Conservation (phyloP, 2,888 invertebrate genomes). For the Melitaea athalia region DNA sequence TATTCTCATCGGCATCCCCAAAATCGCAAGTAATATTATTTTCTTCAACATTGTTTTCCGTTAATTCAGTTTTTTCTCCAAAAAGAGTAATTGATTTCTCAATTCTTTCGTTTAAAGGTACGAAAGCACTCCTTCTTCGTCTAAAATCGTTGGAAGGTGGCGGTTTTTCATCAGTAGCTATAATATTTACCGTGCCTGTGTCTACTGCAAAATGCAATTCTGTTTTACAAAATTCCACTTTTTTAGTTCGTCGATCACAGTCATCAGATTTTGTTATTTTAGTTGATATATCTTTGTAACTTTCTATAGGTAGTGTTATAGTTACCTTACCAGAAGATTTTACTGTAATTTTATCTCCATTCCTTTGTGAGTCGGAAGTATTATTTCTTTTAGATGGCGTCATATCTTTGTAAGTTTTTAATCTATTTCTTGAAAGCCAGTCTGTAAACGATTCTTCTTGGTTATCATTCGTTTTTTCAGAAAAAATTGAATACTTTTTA, state of each 20-base stretch:
- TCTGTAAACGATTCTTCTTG: slow-evolving; percentile 69
- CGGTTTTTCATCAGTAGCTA: slow-evolving; percentile 93
- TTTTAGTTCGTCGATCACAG: slow-evolving; percentile 83
- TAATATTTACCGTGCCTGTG: slow-evolving; percentile 92
- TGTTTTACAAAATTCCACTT: slow-evolving; percentile 93
- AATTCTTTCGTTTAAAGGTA: slow-evolving; percentile 67
- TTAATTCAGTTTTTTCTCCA: slow-evolving; percentile 72
- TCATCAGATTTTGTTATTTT: slow-evolving; percentile 58
- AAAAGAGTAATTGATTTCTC: slow-evolving; percentile 85
- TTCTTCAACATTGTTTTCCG: slow-evolving; percentile 45
- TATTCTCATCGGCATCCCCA: slow-evolving; percentile 72
- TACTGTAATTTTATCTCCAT: slow-evolving; percentile 63
- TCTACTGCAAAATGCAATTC: slow-evolving; percentile 94
- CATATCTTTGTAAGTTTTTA: slow-evolving; percentile 53
- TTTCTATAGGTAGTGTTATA: slow-evolving; percentile 68
- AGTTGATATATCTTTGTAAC: slow-evolving; percentile 52
- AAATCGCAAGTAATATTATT: slow-evolving; percentile 50
- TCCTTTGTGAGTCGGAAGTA: slow-evolving; percentile 54
- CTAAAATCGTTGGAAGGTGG: slow-evolving; percentile 92
- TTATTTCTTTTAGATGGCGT: slow-evolving; percentile 50
- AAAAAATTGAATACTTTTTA: slow-evolving; percentile 46
- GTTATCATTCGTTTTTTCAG: slow-evolving; percentile 49
- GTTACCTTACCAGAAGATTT: slow-evolving; percentile 71
- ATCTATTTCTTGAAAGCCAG: slow-evolving; percentile 71
- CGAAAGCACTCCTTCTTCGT: slow-evolving; percentile 83